Conservation (phyloP, 1,140 invertebrate species). For the Heliconius melpomene region DNA sequence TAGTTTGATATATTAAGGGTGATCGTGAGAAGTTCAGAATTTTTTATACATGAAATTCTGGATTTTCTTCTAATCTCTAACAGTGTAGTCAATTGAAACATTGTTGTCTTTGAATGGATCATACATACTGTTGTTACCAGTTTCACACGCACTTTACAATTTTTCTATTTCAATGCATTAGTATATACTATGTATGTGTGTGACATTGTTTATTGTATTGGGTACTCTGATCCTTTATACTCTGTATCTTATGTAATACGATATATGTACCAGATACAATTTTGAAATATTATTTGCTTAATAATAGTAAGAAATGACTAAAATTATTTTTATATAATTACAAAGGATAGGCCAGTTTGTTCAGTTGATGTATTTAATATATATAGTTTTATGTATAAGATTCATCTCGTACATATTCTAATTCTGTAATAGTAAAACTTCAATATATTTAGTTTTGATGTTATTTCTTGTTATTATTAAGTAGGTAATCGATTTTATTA, state of each 20-base stretch:
- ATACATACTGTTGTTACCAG: slow-evolving; percentile 64
- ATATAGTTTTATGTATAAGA: too few relatives aligned
- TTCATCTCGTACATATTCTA: too few relatives aligned
- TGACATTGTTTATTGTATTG: neutral
- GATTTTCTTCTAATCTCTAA: slow-evolving; percentile 17
- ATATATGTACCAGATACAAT: neutral
- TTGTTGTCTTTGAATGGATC: slow-evolving; percentile 52
- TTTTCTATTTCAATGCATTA: slow-evolving; percentile 22
- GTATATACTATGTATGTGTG: slow-evolving; percentile 8
- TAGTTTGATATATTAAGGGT: slow-evolving; percentile 40
- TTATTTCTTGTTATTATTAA: neutral
- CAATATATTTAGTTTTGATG: neutral
- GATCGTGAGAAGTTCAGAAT: slow-evolving; percentile 20
- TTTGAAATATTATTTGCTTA: neutral
- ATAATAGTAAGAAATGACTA: neutral
- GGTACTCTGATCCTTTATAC: slow-evolving; percentile 7
- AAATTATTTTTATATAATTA: neutral
- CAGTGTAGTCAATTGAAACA: slow-evolving; percentile 62
- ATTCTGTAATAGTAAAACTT: too few relatives aligned
- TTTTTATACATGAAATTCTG: slow-evolving; percentile 18
- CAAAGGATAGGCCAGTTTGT: too few relatives aligned
- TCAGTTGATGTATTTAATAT: too few relatives aligned
- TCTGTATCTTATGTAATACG: neutral
- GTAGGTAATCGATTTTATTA: neutral
- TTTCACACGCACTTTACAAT: slow-evolving; percentile 45